Base-by-base conservation (phyloP, 2,888 invertebrate genomes). In the Nemapogon koenigi region DNA sequence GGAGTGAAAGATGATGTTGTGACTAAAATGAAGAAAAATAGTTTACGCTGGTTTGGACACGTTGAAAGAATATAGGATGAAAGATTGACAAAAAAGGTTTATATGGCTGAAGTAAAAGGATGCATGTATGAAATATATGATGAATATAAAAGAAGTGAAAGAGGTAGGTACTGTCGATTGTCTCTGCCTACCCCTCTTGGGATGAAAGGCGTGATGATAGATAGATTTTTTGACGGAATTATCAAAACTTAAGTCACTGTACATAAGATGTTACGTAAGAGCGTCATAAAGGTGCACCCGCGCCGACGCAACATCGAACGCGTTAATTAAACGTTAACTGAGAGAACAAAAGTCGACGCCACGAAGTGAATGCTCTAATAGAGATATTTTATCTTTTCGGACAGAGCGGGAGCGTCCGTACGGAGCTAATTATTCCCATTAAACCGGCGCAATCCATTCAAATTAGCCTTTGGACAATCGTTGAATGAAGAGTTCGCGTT, bases 401-500 rank as follows among this genome's bases (percentile, higher is more conserved):
- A 44, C 42, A 45, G 38, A 39, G 48, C 51, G 49, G 49, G 3
- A 13, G 27, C 31, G 35, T 57, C 64, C 63, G 61, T 58, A 61
- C 59, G 59, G 50, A 60, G 60, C 65, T 73, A 76, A 75, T 76
- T 75, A 73, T 78, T 75, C 66, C 65, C 62, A 75, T 69, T 64
- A 69, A 70, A 64, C 55, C 53, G 57, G 62, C 62, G 65, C 66
- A 68, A 73, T 71, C 67, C 73, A 72, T 76, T 75, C 70, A 76
- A 75, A 75, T 75, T 75, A 73, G 69, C 71, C 66, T 71, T 70
- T 64, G 62, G 63, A 66, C 64, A 65, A 62, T 48, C 59, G 61
- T 64, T 75, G 73, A 75, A 75, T 75, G 67, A 70, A 69, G 65
- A 60, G 69, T 69, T 67, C 62, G 71, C 69, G 72, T 71, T 73